Conservation (phyloP, 2,888 invertebrate genomes). For the Leptinotarsa peninsularis region DNA sequence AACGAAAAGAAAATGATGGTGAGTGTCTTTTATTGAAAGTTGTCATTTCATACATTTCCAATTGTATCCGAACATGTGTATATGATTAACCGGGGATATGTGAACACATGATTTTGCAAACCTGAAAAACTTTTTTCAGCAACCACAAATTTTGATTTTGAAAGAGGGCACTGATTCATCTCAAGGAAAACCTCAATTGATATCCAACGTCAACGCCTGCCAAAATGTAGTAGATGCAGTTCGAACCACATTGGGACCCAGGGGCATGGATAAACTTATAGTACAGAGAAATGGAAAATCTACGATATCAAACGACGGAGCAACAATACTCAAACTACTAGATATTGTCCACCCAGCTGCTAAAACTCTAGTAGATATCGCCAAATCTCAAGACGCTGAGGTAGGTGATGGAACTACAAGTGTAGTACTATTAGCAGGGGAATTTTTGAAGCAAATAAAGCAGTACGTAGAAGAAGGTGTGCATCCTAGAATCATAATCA, state of each 20-base stretch:
- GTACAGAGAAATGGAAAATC: slow-evolving; percentile 91
- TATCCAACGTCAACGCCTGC: slow-evolving; percentile 98
- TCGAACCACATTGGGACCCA: slow-evolving; percentile 96
- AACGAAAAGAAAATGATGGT: slow-evolving; percentile 43
- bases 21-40: slow-evolving; percentile 23
- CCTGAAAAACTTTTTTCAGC: slow-evolving; percentile 70
- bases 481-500: slow-evolving; percentile 93
- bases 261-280: slow-evolving; percentile 99
- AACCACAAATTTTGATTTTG: slow-evolving; percentile 96
- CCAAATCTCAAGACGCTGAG: slow-evolving; percentile 98
- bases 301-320: slow-evolving; percentile 99
- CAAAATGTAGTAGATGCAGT: slow-evolving; percentile 95
- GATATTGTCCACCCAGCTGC: slow-evolving; percentile 99
- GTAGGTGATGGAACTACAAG: slow-evolving; percentile 99
- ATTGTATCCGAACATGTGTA: neutral
- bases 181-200: slow-evolving; percentile 95
- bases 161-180: slow-evolving; percentile 98
- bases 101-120: slow-evolving; percentile 25
- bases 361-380: slow-evolving; percentile 97
- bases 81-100: neutral
- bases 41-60: neutral
- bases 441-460: slow-evolving; percentile 94
- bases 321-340: slow-evolving; percentile 97
- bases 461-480: slow-evolving; percentile 96
- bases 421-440: slow-evolving; percentile 95